Base-by-base conservation (phyloP, 2,113 vertebrate genomes). In the Coptodon bakossiorum region DNA sequence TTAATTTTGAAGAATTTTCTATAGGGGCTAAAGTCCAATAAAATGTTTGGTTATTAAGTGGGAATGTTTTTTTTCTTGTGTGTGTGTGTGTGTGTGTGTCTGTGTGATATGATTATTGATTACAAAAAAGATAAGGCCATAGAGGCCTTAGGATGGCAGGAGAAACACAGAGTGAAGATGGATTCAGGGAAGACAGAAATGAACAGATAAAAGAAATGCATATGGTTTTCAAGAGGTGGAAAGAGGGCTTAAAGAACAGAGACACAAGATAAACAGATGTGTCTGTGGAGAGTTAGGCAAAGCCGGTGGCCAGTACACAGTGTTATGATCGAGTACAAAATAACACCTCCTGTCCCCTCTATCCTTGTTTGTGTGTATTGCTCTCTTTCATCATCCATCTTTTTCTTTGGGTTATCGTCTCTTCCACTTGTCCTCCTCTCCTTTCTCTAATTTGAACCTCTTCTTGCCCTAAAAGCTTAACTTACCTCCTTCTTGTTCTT, bases 291-390 rank as follows among this genome's bases (percentile, higher is more conserved):
- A 88, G 83, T 78, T 76, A 17, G 91, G 93, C 80, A 3, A 84
- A 85, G 87, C 93, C 68, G 7, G 82, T 82, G 84, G 93, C 86
- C 79, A 61, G 85, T 50, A 86, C 88, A 86, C 82, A 54, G 61
- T 52, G 90, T 89, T 80, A 90, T 95, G 95, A 95, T 94, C 3
- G 89, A 95, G 91, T 87, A 88, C 76, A 89, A 89, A 95, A 93
- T 93, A 95, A 95, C 89, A 88, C 45, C 87, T 83, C 84, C 82
- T 88, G 88, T 94, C 88, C 88, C 86, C 90, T 66, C 80, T 24
- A 22, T 59, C 63, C 73, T n/a, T 43, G 40, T 68, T 81, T 89
- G 82, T 48, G 86, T 71, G 79, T 59, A 24, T 81, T 85, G 78
- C 87, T 52, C 43, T 66, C 81, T 29, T 87, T 91, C 83, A 79